Conservation (phyloP, 2,113 vertebrate genomes). For the Parus major region DNA sequence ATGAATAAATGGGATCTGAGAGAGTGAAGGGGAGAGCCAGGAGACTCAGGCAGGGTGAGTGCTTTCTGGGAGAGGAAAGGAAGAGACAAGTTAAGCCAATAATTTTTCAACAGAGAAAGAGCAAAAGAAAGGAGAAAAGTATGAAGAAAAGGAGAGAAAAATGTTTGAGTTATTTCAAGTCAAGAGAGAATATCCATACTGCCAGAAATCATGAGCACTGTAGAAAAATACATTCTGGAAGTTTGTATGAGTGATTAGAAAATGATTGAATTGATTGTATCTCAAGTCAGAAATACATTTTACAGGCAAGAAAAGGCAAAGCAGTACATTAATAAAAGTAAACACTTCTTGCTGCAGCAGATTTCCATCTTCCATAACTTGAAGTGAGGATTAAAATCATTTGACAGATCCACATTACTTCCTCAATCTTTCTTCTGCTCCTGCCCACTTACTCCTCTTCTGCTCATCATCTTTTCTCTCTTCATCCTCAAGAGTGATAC, state of each 20-base stretch:
- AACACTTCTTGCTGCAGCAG: background rate
- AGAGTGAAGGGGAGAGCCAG: background rate
- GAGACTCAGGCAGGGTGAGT: background rate
- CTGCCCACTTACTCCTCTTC: background rate
- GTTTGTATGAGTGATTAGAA: background rate
- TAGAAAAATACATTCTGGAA: background rate
- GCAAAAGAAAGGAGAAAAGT: background rate
- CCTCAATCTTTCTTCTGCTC: background rate
- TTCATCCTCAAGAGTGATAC: background rate
- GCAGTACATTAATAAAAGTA: background rate
- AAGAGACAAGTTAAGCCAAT: background rate
- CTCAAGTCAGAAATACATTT: background rate
- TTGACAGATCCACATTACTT: background rate
- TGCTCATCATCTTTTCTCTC: background rate
- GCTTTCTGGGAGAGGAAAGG: background rate
- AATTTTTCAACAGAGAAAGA: background rate
- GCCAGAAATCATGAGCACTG: background rate
- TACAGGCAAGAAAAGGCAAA: background rate
- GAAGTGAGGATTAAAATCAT: background rate
- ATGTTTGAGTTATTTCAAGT: background rate
- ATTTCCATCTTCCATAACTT: background rate
- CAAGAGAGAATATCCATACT: background rate
- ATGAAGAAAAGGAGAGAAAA: background rate
- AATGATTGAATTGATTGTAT: background rate
- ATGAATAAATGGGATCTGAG: background rate